Evolutionary conservation across 2,113 vertebrate genomes (phyloP).

Genomic region (Syngnathus typhle): DNA sequence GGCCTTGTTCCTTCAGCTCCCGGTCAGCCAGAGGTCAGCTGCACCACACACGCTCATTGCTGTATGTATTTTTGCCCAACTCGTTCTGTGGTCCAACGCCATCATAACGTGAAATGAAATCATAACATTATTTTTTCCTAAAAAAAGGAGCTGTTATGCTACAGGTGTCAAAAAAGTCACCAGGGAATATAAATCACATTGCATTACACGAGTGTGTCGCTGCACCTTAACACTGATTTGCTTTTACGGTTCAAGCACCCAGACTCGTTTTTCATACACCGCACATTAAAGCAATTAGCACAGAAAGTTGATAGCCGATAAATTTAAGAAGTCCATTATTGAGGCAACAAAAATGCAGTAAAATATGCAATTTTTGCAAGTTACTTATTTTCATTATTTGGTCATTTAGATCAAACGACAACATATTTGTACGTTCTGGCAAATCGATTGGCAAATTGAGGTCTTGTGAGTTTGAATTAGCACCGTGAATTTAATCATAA

Average conservation of each 20-base stretch:
- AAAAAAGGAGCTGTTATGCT: constrained; percentile 75
- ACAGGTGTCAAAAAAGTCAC: constrained; percentile 84
- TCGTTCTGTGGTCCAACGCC: not conserved
- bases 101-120: not conserved
- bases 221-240: constrained; percentile 74
- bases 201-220: constrained; percentile 43
- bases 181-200: constrained; percentile 82
- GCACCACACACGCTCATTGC: not conserved
- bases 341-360: too few relatives aligned
- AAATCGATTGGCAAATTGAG: too few relatives aligned
- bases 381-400: too few relatives aligned
- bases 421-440: too few relatives aligned
- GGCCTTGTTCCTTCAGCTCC: constrained; percentile 7
- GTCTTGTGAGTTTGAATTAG: not conserved
- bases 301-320: constrained; percentile 70
- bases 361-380: too few relatives aligned
- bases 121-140: constrained; percentile 76
- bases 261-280: constrained; percentile 89
- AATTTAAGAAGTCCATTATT: too few relatives aligned
- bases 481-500: not conserved
- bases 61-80: constrained; percentile 1
- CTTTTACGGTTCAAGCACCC: constrained; percentile 70
- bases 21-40: constrained; percentile 63
- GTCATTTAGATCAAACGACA: too few relatives aligned
- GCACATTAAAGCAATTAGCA: constrained; percentile 77